phyloP scores from a whole-genome alignment of 2,113 vertebrate species.

The Ammodytes dubius region DNA sequence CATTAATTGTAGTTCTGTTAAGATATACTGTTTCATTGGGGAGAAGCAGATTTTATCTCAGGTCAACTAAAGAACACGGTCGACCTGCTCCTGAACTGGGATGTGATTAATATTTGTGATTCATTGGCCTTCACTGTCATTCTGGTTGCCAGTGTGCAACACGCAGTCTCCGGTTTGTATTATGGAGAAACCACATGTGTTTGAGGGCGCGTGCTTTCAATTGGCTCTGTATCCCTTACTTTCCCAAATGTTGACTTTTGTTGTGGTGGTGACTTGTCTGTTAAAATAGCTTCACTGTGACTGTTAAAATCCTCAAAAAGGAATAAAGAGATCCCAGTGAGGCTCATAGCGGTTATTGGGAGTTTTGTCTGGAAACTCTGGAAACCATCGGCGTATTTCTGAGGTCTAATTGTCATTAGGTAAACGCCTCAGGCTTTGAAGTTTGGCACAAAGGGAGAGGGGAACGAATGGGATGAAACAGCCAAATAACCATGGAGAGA shows the following conservation, averaged over 20 bases:
- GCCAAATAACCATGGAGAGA: conserved; percentile 23
- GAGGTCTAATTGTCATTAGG: conserved; percentile 48
- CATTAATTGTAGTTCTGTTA: background rate
- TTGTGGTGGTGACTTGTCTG: conserved; percentile 42
- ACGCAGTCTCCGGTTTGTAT: conserved; percentile 30
- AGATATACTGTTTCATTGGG: background rate
- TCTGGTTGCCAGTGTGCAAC: conserved; percentile 10
- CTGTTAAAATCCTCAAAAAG: background rate
- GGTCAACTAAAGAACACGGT: background rate
- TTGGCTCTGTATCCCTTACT: conserved; percentile 31
- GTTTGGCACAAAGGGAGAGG: conserved; percentile 37
- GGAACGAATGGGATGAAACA: conserved; percentile 45
- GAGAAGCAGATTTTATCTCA: background rate
- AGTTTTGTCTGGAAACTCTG: conserved; percentile 30
- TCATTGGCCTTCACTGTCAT: conserved; percentile 7
- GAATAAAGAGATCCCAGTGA: conserved; percentile 22
- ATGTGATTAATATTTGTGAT: conserved; percentile 32
- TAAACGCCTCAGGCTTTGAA: conserved; percentile 56
- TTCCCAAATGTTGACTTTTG: conserved; percentile 40
- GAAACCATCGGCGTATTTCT: conserved; percentile 28
- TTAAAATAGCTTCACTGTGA: conserved; percentile 34
- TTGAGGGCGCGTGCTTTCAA: conserved; percentile 37
- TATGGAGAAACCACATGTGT: conserved; percentile 41
- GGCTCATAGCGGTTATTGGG: background rate
- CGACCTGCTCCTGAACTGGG: background rate